Percentiles rank a stretch among this genome's conserved stretches.
Evolutionary conservation across 2,113 vertebrate species (phyloP).

Genomic region (Gracilinanus agilis): DNA sequence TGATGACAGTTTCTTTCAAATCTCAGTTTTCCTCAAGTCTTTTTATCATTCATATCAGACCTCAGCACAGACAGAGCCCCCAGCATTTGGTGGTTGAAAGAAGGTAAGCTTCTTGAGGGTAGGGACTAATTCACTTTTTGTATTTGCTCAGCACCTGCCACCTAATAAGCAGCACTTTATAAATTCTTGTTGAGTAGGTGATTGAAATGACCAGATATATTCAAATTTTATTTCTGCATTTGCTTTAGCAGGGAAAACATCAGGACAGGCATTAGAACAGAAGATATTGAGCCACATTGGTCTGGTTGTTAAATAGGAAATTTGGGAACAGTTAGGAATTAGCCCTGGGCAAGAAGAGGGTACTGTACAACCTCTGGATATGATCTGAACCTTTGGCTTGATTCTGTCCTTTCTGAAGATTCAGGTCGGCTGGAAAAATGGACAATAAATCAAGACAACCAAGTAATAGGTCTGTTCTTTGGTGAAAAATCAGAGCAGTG

Average conservation of each 20-base stretch:
- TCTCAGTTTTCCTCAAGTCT: background rate
- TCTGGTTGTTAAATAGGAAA: background rate
- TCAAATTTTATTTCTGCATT: background rate
- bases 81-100: background rate
- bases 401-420: background rate
- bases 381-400: background rate
- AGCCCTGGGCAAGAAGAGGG: background rate
- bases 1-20: background rate
- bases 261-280: background rate
- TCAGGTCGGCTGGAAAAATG: constrained; percentile 13
- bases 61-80: background rate
- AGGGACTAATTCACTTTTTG: background rate
- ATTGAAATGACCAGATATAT: background rate
- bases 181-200: background rate
- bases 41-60: background rate
- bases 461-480: background rate
- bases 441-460: constrained; percentile 44
- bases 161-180: background rate
- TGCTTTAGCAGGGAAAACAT: background rate
- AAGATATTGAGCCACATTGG: background rate
- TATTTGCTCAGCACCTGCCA: background rate
- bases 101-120: background rate
- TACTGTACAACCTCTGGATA: background rate
- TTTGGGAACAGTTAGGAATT: background rate
- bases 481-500: constrained; percentile 5